phyloP scores from a whole-genome alignment of 2,888 invertebrate genomes.

The Elegia similella region DNA sequence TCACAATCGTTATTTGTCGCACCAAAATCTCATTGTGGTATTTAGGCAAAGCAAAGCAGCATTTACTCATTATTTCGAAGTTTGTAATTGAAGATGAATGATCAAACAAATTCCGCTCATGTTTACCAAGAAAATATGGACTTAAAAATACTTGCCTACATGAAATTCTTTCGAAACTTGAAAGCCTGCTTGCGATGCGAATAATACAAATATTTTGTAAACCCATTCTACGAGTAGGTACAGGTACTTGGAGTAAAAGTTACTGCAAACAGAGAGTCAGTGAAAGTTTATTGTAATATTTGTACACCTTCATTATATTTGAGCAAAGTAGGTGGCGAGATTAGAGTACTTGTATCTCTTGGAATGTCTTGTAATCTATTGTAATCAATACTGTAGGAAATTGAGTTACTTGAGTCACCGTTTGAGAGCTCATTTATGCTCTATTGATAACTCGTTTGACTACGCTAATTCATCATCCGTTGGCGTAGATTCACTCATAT shows the following conservation, averaged over 20 bases:
- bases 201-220: conserved; percentile 1
- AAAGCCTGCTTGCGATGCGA: neutral
- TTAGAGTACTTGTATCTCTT: no score
- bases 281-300: conserved; percentile 11
- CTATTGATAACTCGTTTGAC: no score
- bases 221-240: no score
- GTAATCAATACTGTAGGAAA: no score
- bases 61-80: neutral
- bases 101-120: neutral
- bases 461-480: no score
- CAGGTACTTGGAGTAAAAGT: neutral
- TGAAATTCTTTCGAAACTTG: neutral
- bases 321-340: no score
- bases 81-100: neutral
- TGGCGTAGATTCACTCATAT: no score
- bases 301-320: neutral
- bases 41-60: neutral
- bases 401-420: no score
- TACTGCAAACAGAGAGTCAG: neutral
- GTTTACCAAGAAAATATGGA: neutral
- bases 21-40: no score
- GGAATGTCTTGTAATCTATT: no score
- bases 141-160: conserved; percentile 2
- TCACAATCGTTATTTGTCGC: no score
- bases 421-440: no score